A percentile compares a stretch with the other conserved stretches of the same genome.
Conservation (phyloP, 2,797 vertebrate genomes). For the Buphagus erythrorhynchus region DNA sequence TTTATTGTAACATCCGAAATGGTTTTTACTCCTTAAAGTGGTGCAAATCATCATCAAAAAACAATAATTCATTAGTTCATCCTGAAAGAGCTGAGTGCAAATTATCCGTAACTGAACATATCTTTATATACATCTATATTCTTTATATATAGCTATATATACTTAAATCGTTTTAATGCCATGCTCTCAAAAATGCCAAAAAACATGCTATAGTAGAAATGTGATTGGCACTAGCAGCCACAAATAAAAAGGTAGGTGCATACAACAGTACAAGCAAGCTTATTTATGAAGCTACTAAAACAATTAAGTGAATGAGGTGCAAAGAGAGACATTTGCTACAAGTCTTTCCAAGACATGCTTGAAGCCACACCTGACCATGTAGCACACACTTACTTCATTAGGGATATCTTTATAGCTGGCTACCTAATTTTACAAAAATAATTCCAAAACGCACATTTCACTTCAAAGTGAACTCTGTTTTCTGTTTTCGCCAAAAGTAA, state of each 20-base stretch:
- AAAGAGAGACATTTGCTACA: neutral
- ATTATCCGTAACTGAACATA: neutral
- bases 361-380: neutral
- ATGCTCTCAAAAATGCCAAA: conserved; percentile 13
- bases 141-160: neutral
- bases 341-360: neutral
- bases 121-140: neutral
- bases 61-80: neutral
- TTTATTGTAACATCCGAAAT: neutral
- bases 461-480: neutral
- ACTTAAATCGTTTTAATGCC: conserved; percentile 3
- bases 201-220: conserved; percentile 27
- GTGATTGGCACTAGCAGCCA: conserved; percentile 49
- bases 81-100: conserved; percentile 30
- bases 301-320: neutral
- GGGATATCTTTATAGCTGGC: neutral
- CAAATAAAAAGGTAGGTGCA: neutral
- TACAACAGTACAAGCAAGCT: neutral
- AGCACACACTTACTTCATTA: neutral
- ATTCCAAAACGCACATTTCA: neutral
- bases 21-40: conserved; percentile 13
- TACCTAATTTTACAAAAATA: conserved; percentile 34
- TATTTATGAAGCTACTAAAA: neutral
- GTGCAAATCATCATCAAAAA: neutral
- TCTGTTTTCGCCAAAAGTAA: neutral